Evolutionary conservation across 2,113 vertebrate genomes (phyloP).

Genomic region (Lanius ludovicianus): DNA sequence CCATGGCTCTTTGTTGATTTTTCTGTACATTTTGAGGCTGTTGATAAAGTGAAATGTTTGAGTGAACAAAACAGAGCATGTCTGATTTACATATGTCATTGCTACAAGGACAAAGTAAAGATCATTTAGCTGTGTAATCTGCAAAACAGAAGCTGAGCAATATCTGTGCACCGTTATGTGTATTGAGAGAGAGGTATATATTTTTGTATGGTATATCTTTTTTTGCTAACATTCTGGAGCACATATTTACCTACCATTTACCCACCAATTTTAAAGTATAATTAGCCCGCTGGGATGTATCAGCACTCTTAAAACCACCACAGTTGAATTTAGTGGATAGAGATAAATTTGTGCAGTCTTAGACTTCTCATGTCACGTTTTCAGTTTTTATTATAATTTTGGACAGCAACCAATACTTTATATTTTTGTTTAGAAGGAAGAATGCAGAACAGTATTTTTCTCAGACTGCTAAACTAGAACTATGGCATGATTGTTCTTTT

Average conservation of each 20-base stretch:
- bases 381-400: neutral
- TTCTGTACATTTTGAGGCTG: neutral
- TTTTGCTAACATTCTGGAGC: neutral
- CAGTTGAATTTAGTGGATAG: neutral
- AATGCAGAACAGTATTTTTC: neutral
- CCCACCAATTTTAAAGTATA: neutral
- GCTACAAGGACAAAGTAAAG: neutral
- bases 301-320: neutral
- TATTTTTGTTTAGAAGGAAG: neutral
- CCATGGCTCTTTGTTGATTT: neutral
- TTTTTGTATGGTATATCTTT: neutral
- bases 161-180: neutral
- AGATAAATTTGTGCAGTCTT: neutral
- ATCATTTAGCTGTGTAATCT: neutral
- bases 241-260: neutral
- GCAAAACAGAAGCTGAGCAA: neutral
- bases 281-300: neutral
- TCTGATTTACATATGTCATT: neutral
- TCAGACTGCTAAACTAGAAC: neutral
- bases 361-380: neutral
- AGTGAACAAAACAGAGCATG: neutral
- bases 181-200: neutral
- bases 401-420: neutral
- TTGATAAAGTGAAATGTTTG: neutral
- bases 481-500: neutral